A percentile compares a stretch with the other conserved stretches of the same genome.
phyloP scores from a whole-genome alignment of 2,797 vertebrate species.

The Eulemur mongoz region DNA sequence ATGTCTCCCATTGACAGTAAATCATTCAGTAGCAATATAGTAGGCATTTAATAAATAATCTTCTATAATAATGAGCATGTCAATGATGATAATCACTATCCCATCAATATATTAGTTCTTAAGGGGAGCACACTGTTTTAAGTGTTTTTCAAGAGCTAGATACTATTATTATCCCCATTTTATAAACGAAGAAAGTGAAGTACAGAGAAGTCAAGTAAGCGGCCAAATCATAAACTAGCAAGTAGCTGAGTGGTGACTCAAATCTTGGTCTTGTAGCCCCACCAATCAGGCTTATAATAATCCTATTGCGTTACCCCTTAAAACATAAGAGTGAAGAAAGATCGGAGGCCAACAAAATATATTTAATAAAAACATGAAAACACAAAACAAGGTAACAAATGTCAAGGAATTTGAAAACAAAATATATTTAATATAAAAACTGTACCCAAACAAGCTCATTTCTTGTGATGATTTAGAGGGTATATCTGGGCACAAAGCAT shows the following conservation, averaged over 20 bases:
- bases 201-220: neutral
- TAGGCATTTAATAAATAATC: neutral
- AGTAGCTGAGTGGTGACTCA: neutral
- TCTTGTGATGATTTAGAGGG: neutral
- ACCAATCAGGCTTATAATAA: neutral
- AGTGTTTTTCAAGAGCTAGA: neutral
- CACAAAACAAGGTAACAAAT: neutral
- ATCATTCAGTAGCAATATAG: neutral
- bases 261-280: neutral
- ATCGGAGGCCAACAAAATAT: neutral
- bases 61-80: neutral
- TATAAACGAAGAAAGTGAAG: neutral
- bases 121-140: neutral
- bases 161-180: neutral
- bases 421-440: neutral
- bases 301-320: neutral
- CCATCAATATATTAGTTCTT: neutral
- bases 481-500: neutral
- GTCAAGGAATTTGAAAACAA: neutral
- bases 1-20: neutral
- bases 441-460: neutral
- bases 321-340: neutral
- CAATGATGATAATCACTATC: neutral
- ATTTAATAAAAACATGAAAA: neutral
- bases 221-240: neutral